These are phyloP conservation scores for Trissoscelio sp. DNA, from an alignment of 2,888 invertebrate genomes.

Conservation along the genomic window DNA sequence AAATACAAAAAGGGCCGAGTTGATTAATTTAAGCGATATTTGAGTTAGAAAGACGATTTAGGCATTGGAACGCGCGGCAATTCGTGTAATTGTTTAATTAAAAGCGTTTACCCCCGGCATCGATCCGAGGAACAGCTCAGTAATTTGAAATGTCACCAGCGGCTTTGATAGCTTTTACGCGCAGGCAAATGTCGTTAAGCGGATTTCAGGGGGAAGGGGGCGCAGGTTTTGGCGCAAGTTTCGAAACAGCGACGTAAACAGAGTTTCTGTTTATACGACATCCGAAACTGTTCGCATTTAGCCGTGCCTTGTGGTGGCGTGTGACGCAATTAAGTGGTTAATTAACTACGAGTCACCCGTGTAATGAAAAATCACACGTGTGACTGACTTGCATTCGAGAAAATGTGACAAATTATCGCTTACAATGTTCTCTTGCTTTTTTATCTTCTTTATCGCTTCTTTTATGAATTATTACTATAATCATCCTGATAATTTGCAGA, in stretches of 20 bases:
- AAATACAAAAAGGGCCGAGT: constrained; percentile 21
- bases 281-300: constrained; percentile 43
- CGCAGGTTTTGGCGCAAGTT: constrained; percentile 50
- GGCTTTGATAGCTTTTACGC: constrained; percentile 54
- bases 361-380: constrained; percentile 42
- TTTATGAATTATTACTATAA: constrained; percentile 1
- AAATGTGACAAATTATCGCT: constrained; percentile 3
- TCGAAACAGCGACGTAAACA: constrained; percentile 49
- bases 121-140: constrained; percentile 24
- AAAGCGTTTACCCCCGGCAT: constrained; percentile 25
- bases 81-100: constrained; percentile 55
- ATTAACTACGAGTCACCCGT: constrained; percentile 48
- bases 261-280: constrained; percentile 47
- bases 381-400: constrained; percentile 5
- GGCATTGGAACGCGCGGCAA: constrained; percentile 27
- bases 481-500: constrained; percentile 12
- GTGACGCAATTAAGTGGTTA: constrained; percentile 53
- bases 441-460: constrained; percentile 11
- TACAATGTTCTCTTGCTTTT: constrained; percentile 1
- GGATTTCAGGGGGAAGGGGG: constrained; percentile 24
- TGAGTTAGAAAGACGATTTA: constrained; percentile 40
- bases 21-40: constrained; percentile 33
- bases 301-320: constrained; percentile 36
- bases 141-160: constrained; percentile 57
- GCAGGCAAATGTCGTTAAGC: constrained; percentile 44